Percentiles rank a stretch among this genome's conserved stretches.
These are phyloP conservation scores for Bombus pascuorum DNA, from an alignment of 1,140 invertebrate genomes.

Conservation along the genomic window DNA sequence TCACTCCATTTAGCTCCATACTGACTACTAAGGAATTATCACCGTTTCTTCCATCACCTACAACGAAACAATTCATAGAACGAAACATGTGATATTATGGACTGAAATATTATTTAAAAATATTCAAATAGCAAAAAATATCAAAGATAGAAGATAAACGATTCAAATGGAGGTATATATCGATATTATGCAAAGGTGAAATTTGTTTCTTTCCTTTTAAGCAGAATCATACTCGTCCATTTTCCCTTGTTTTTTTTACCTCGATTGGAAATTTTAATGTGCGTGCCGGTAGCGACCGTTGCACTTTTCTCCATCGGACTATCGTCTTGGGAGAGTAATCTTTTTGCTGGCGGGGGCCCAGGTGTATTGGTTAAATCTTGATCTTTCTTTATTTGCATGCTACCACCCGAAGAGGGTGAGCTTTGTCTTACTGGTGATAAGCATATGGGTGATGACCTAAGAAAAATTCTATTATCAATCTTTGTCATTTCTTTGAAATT, in stretches of 20 bases:
- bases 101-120: too few species aligned
- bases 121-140: too few species aligned
- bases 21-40: constrained; percentile 96
- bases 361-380: constrained; percentile 83
- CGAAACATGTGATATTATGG: too few species aligned
- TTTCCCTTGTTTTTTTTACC: constrained; percentile 82
- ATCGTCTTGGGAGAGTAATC: constrained; percentile 81
- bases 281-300: constrained; percentile 84
- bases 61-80: constrained; percentile 50
- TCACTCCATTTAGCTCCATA: constrained; percentile 97
- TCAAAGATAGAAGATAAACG: too few species aligned
- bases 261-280: constrained; percentile 95
- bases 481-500: too few species aligned
- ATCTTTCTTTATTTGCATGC: constrained; percentile 85
- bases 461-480: fast-evolving
- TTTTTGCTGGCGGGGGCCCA: constrained; percentile 84
- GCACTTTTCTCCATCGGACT: constrained; percentile 74
- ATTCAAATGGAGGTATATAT: too few species aligned
- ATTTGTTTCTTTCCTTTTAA: too few species aligned
- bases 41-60: constrained; percentile 87
- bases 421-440: constrained; percentile 72
- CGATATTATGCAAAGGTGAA: too few species aligned
- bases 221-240: too few species aligned
- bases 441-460: constrained; percentile 75
- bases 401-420: constrained; percentile 69